Evolutionary conservation across 2,797 vertebrate species (phyloP).

Genomic region (Sparus aurata): DNA sequence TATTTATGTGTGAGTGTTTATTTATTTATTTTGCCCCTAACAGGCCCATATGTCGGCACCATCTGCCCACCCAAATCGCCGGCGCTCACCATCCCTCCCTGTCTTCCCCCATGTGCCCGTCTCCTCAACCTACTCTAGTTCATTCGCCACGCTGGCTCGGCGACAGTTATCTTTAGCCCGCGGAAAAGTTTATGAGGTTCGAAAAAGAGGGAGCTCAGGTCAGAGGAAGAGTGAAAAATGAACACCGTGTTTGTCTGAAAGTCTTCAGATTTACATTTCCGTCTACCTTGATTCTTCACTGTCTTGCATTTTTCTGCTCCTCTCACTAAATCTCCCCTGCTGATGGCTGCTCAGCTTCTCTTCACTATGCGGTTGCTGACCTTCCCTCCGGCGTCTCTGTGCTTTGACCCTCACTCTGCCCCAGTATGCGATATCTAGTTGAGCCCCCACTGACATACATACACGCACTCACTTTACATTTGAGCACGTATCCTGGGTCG

Average conservation of each 20-base stretch:
- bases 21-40: conserved; percentile 85
- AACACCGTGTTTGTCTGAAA: not conserved
- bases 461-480: not conserved
- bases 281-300: not conserved
- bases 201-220: conserved; percentile 14
- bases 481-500: conserved; percentile 20
- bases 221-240: not conserved
- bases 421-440: conserved; percentile 19
- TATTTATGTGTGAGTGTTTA: conserved; percentile 80
- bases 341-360: conserved; percentile 34
- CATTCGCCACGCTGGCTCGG: conserved; percentile 17
- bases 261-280: not conserved
- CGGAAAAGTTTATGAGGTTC: conserved; percentile 38
- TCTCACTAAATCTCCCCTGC: conserved; percentile 19
- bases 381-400: conserved; percentile 62
- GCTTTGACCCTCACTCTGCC: conserved; percentile 48
- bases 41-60: conserved; percentile 80
- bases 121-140: conserved; percentile 62
- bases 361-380: conserved; percentile 45
- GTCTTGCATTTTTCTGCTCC: not conserved
- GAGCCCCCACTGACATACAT: conserved; percentile 14
- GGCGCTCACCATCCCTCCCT: conserved; percentile 49
- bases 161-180: conserved; percentile 38
- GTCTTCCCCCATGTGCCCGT: conserved; percentile 51
- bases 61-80: conserved; percentile 78